phyloP scores from a whole-genome alignment of 2,113 vertebrate genomes.

The Paracanthobrama guichenoti region DNA sequence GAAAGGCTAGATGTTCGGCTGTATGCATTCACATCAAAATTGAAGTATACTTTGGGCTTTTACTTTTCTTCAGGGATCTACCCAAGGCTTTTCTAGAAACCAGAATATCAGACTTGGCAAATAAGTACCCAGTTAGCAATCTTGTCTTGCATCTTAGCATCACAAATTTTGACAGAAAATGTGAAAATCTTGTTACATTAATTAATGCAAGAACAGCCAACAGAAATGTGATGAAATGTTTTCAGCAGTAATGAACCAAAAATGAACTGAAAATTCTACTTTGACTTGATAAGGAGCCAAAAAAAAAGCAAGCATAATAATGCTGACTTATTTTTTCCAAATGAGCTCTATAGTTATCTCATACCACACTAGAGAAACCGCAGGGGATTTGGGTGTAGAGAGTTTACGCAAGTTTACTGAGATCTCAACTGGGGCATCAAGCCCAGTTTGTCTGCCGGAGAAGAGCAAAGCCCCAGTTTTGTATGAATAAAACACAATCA shows the following conservation, averaged over 20 bases:
- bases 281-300: not conserved
- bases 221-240: not conserved
- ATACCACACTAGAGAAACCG: not conserved
- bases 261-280: not conserved
- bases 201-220: not conserved
- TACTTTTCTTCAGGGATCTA: not conserved
- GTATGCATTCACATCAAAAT: not conserved
- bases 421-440: conserved; percentile 8
- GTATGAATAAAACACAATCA: conserved; percentile 46
- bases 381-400: conserved; percentile 11
- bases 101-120: not conserved
- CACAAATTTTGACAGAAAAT: not conserved
- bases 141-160: not conserved
- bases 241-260: not conserved
- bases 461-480: conserved; percentile 46
- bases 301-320: not conserved
- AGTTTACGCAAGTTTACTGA: conserved; percentile 21
- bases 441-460: conserved; percentile 29
- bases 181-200: not conserved
- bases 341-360: conserved; percentile 15
- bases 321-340: conserved; percentile 20
- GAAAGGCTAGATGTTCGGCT: not conserved
- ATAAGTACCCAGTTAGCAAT: not conserved
- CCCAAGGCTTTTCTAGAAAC: not conserved
- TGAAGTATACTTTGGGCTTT: not conserved